phyloP scores from a whole-genome alignment of 2,797 vertebrate species.

The Melanotaenia pygmaea region DNA sequence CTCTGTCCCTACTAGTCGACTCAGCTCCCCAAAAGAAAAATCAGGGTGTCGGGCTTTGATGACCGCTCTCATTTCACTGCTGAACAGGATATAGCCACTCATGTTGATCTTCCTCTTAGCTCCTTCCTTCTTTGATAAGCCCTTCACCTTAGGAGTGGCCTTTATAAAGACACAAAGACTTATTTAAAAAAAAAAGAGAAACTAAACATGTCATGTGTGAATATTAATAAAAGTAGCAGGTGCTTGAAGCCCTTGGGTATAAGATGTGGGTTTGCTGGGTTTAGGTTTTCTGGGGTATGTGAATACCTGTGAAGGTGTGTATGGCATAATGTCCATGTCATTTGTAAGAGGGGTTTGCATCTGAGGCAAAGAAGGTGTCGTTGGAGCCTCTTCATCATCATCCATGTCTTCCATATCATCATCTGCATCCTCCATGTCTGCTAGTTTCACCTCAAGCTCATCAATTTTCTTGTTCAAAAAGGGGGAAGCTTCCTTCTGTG shows the following conservation, averaged over 20 bases:
- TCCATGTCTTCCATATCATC: constrained; percentile 96
- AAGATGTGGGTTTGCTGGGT: neutral
- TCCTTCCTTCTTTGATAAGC: constrained; percentile 95
- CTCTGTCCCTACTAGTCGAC: constrained; percentile 97
- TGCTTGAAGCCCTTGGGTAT: neutral
- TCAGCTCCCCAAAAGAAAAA: constrained; percentile 98
- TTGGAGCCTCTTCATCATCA: constrained; percentile 91
- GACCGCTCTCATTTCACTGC: constrained; percentile 98
- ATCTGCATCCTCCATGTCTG: constrained; percentile 91
- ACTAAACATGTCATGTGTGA: neutral
- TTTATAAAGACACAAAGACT: constrained; percentile 57
- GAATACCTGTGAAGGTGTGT: constrained; percentile 92
- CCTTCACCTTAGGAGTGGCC: constrained; percentile 96
- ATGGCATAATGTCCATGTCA: constrained; percentile 92
- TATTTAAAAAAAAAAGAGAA: neutral
- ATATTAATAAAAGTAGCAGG: neutral
- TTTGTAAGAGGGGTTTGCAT: constrained; percentile 89
- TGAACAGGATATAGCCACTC: constrained; percentile 99
- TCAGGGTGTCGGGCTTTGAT: constrained; percentile 98
- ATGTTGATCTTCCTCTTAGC: constrained; percentile 99
- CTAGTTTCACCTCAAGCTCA: constrained; percentile 96
- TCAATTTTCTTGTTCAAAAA: constrained; percentile 96
- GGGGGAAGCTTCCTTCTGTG: constrained; percentile 96
- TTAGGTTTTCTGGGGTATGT: neutral
- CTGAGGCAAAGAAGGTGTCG: constrained; percentile 90